phyloP scores from a whole-genome alignment of 1,140 invertebrate genomes.

The Procambarus clarkii region DNA sequence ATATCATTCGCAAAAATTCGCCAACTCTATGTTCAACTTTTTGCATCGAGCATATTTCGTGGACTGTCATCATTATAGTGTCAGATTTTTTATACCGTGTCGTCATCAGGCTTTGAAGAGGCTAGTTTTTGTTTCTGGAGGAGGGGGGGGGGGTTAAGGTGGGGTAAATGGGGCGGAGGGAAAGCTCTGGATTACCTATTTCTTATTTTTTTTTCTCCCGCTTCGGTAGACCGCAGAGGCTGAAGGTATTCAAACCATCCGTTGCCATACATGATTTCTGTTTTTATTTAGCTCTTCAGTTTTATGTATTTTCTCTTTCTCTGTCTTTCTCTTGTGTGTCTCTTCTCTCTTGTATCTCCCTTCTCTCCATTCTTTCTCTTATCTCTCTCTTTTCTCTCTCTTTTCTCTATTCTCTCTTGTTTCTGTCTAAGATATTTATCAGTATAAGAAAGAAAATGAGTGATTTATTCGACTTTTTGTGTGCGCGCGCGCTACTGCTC shows the following conservation, averaged over 20 bases:
- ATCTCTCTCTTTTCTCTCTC: not conserved
- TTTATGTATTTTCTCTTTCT: not conserved
- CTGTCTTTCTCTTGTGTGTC: not conserved
- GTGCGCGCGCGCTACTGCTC: too few relatives aligned
- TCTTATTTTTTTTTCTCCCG: not conserved
- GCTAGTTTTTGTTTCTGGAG: not conserved
- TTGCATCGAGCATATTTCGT: conserved; percentile 23
- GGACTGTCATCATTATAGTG: conserved; percentile 27
- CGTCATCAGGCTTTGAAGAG: not conserved
- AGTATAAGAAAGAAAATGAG: too few relatives aligned
- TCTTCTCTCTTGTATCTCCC: not conserved
- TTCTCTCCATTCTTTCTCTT: not conserved
- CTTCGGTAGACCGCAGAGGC: too few relatives aligned
- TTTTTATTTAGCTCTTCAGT: not conserved
- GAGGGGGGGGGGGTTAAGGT: too few relatives aligned
- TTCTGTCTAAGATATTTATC: too few relatives aligned
- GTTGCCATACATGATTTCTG: too few relatives aligned
- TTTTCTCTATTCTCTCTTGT: too few relatives aligned
- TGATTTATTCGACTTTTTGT: too few relatives aligned
- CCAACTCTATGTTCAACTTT: not conserved
- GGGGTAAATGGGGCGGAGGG: not conserved
- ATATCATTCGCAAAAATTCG: conserved; percentile 25
- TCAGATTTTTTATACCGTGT: not conserved
- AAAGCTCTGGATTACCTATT: not conserved
- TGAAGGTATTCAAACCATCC: too few relatives aligned